phyloP scores from a whole-genome alignment of 30 jellyfish, hydroid and myxozoan species.

The Aurelia coerulea region DNA sequence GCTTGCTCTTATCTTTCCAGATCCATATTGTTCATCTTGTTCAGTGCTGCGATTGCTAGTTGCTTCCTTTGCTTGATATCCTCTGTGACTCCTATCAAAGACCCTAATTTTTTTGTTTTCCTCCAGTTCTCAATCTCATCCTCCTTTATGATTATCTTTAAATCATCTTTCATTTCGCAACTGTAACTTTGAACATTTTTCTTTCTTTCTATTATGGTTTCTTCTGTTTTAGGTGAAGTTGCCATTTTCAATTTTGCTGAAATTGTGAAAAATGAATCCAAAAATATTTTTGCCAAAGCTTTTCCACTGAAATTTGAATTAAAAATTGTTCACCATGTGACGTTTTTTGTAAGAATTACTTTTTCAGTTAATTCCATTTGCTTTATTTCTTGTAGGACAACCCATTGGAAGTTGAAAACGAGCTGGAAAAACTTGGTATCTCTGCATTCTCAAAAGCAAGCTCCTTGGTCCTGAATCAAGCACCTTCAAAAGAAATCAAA shows the following conservation, averaged over 20 bases:
- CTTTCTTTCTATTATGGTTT: neutral
- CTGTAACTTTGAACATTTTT: neutral
- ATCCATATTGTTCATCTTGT: neutral
- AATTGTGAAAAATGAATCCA: too few species aligned
- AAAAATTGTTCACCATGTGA: too few species aligned
- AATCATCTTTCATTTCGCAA: neutral
- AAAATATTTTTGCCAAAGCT: too few species aligned
- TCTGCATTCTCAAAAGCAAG: slow-evolving; percentile 64
- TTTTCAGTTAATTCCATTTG: neutral
- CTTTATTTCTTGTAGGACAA: slow-evolving; percentile 22
- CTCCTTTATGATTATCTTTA: neutral
- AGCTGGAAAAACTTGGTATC: slow-evolving; percentile 37
- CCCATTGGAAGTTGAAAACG: slow-evolving; percentile 50
- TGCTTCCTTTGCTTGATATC: slow-evolving; percentile 13
- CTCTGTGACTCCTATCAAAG: slow-evolving; percentile 14
- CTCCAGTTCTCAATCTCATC: slow-evolving; percentile 3
- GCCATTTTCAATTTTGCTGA: too few species aligned
- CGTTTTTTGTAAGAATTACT: too few species aligned
- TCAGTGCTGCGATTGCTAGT: neutral
- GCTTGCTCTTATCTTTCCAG: neutral
- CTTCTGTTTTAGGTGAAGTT: neutral
- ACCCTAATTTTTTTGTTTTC: slow-evolving; percentile 7
- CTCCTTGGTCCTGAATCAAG: slow-evolving; percentile 31
- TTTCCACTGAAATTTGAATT: too few species aligned
- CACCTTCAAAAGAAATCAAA: slow-evolving; percentile 26